Conservation (phyloP, 2,888 invertebrate genomes). For the Allolobophora icterica region DNA sequence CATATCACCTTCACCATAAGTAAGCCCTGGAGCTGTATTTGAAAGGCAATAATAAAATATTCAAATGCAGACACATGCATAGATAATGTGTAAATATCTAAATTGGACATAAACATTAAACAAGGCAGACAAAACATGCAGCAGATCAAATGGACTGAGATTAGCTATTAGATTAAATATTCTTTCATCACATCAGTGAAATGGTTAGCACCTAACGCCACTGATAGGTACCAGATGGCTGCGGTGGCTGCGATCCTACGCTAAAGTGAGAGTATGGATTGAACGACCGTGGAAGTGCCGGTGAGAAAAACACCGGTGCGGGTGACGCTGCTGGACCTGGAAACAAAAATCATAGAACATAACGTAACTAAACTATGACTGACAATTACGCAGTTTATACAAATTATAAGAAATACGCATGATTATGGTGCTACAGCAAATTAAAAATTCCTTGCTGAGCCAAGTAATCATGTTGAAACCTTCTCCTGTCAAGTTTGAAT, state of each 20-base stretch:
- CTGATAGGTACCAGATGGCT: not conserved
- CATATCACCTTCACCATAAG: not conserved
- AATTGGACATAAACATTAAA: not conserved
- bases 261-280: constrained; percentile 52
- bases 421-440: not conserved
- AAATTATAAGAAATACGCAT: too few species aligned
- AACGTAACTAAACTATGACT: not conserved
- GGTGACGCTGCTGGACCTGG: constrained; percentile 37
- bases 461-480: not conserved
- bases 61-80: not conserved
- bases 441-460: not conserved
- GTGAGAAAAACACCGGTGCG: constrained; percentile 13
- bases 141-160: not conserved
- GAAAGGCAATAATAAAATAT: not conserved
- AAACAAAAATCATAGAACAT: not conserved
- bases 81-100: not conserved
- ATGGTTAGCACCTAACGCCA: not conserved
- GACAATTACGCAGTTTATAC: not conserved
- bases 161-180: not conserved
- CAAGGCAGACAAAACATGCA: not conserved
- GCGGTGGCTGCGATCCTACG: not conserved
- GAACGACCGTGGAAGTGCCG: constrained; percentile 80
- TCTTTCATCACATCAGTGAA: not conserved
- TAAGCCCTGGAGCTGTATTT: not conserved
- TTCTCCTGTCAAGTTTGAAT: not conserved